Evolutionary conservation across 2,888 invertebrate species (phyloP), one percentile per base, ranked within the genome.

Genomic region (Sminthurinus aureus): DNA sequence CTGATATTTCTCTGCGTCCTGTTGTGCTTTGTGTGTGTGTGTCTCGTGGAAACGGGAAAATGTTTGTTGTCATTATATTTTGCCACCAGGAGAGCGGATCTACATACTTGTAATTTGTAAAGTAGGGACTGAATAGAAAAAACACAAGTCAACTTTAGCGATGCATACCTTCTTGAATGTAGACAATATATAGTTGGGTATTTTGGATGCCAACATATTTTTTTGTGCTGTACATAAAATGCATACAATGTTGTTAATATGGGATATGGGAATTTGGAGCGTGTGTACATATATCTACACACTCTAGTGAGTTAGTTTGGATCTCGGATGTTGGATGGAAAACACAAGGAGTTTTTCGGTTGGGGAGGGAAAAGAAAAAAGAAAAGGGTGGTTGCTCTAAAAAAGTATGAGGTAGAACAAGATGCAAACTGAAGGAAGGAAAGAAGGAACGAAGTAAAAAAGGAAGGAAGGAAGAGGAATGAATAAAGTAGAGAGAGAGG

Each of bases 401-500:
- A 67, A 64, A 79, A 67, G 26, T 26, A 67, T 38, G 26, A 67
- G 24, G 20, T 13, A 38, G 20, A 69, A 69, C 69, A 20, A 20
- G 66, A 13, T 69, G 79, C 50, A 15, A 38, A 38, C 6, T 4
- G 8, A 75, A n/a, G 8, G 20, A 12, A 77, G 58, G 77, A 58
- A 22, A 22, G 52, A 77, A 58, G 22, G n/a, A 58, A 15, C 9
- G 58, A 58, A 12, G 24, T 6, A 51, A 51, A 20, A 22, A 38
- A 50, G 64, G 79, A 69, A 20, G 22, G 66, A 13, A 79, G 79
- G 69, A 6, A 50, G 71, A 13, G 24, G 69, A 26, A 3, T 12
- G 71, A 50, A n/a, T 66, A 58, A 79, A 67, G 24, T 24, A 67
- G 22, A n/a, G 79, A 58, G 20, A 50, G 79, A 79, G 69, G 79